These are phyloP conservation scores for Saturnia pavonia DNA, from an alignment of 2,888 invertebrate species.

Conservation along the genomic window DNA sequence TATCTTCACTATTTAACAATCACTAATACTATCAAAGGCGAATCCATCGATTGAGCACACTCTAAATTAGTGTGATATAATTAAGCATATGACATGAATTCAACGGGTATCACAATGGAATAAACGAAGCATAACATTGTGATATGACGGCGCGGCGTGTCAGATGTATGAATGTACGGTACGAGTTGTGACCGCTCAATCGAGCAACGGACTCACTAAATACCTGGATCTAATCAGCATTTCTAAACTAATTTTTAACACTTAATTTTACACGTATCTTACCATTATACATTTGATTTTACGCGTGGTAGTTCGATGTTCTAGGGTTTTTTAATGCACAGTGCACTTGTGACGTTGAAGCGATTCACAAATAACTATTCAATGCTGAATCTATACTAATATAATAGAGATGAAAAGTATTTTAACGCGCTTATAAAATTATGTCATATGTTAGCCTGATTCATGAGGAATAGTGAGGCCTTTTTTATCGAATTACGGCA, in stretches of 20 bases:
- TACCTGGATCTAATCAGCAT: slow-evolving; percentile 81
- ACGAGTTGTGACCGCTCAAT: slow-evolving; percentile 74
- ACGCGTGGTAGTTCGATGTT: slow-evolving; percentile 48
- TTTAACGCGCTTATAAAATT: no score
- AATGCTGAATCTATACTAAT: background rate
- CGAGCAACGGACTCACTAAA: slow-evolving; percentile 64
- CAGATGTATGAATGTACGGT: slow-evolving; percentile 65
- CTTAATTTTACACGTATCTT: slow-evolving; percentile 81
- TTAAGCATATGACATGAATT: slow-evolving; percentile 79
- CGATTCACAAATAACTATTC: background rate
- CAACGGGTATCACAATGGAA: slow-evolving; percentile 74
- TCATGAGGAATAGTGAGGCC: no score
- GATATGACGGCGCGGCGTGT: slow-evolving; percentile 67
- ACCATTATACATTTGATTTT: slow-evolving; percentile 72
- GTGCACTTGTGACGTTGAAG: slow-evolving; percentile 12
- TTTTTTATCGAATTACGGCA: no score
- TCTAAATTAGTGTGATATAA: slow-evolving; percentile 71
- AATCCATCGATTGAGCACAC: slow-evolving; percentile 66
- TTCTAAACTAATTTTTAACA: slow-evolving; percentile 81
- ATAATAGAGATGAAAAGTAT: no score
- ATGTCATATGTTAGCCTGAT: no score
- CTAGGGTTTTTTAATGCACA: slow-evolving; percentile 15
- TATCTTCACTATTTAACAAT: background rate
- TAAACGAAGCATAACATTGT: slow-evolving; percentile 76
- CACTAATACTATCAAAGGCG: slow-evolving; percentile 49